phyloP scores from a whole-genome alignment of 2,113 vertebrate species.

The Melospiza georgiana region DNA sequence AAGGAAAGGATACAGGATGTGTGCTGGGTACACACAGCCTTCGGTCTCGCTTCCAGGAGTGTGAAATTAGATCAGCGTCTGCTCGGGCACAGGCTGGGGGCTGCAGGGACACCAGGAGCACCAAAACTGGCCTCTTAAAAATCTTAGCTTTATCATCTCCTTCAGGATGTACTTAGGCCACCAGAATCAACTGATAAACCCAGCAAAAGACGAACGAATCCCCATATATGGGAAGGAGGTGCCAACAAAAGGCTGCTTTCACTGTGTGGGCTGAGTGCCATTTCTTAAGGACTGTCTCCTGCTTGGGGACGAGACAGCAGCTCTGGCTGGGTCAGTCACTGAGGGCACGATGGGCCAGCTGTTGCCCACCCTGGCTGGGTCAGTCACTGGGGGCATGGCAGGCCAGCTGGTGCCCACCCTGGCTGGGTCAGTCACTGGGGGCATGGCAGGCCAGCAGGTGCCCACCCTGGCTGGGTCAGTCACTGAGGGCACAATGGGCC shows the following conservation, averaged over 20 bases:
- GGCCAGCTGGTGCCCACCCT: too few species aligned
- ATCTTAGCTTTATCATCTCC: background rate
- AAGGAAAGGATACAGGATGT: too few species aligned
- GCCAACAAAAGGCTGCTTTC: background rate
- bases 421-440: too few species aligned
- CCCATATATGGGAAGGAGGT: background rate
- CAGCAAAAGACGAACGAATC: background rate
- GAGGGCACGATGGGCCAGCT: too few species aligned
- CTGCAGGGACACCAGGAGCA: background rate
- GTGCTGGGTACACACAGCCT: background rate
- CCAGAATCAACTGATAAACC: background rate
- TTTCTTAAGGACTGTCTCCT: background rate
- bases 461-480: too few species aligned
- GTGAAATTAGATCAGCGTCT: background rate
- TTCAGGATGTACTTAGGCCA: background rate
- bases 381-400: too few species aligned
- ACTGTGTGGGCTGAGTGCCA: accelerated
- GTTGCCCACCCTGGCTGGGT: too few species aligned
- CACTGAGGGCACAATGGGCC: too few species aligned
- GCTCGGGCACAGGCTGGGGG: background rate
- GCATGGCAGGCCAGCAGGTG: too few species aligned
- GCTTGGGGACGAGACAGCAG: background rate
- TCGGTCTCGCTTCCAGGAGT: background rate
- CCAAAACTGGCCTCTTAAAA: background rate
- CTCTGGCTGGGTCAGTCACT: background rate